A percentile compares a stretch with the other conserved stretches of the same genome.
phyloP scores from a whole-genome alignment of 2,888 invertebrate genomes.

The Trissoscelio sp. region DNA sequence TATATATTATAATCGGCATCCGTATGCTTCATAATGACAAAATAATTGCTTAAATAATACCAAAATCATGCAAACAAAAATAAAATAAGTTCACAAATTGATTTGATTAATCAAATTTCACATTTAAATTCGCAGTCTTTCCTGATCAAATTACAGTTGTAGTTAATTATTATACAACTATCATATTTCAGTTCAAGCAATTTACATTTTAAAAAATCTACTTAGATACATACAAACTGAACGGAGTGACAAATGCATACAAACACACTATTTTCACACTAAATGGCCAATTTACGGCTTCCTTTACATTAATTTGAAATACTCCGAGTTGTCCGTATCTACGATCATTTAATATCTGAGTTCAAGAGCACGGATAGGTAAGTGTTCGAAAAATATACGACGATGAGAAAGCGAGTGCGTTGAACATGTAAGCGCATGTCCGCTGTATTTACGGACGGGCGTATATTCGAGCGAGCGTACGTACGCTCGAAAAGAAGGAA shows the following conservation, averaged over 20 bases:
- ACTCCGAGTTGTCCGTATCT: slow-evolving; percentile 42
- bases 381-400: slow-evolving; percentile 66
- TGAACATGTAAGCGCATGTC: slow-evolving; percentile 65
- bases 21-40: background rate
- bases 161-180: too few relatives aligned
- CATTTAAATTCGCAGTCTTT: too few relatives aligned
- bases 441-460: slow-evolving; percentile 66
- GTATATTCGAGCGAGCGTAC: slow-evolving; percentile 48
- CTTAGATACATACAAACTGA: too few relatives aligned
- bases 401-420: slow-evolving; percentile 62
- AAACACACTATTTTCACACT: background rate
- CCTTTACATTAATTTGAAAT: slow-evolving; percentile 44
- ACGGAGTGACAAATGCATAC: too few relatives aligned
- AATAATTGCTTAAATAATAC: background rate
- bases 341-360: slow-evolving; percentile 63
- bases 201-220: too few relatives aligned
- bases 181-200: background rate
- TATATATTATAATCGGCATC: too few relatives aligned
- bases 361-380: slow-evolving; percentile 54
- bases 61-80: too few relatives aligned
- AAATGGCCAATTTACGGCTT: slow-evolving; percentile 22
- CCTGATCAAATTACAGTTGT: too few relatives aligned
- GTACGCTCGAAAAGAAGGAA: slow-evolving; percentile 59
- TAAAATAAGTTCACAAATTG: too few relatives aligned
- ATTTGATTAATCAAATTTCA: too few relatives aligned